These are phyloP conservation scores for Urocitellus parryii DNA, from an alignment of 2,113 vertebrate species.

Conservation along the genomic window DNA sequence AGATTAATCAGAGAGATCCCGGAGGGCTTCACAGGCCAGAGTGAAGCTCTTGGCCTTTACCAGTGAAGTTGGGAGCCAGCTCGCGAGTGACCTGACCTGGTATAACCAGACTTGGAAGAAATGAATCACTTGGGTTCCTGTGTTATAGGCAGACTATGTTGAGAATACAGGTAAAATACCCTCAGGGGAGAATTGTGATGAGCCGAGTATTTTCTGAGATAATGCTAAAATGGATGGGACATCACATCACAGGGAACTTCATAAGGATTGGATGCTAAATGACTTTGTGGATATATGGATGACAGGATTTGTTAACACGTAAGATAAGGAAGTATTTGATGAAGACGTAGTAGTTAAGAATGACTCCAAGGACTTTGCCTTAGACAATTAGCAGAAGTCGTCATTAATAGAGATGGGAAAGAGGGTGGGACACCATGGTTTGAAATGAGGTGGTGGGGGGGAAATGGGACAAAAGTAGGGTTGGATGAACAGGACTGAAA, in stretches of 20 bases:
- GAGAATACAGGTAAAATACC: neutral
- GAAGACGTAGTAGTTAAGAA: neutral
- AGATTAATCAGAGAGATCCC: neutral
- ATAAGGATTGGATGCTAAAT: neutral
- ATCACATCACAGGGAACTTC: neutral
- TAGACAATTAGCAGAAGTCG: neutral
- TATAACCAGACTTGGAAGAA: no score
- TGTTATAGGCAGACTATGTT: neutral
- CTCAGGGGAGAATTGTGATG: neutral
- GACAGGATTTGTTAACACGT: neutral
- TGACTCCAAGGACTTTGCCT: neutral
- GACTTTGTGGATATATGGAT: neutral
- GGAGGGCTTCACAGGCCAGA: fast-evolving
- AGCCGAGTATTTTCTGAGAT: neutral
- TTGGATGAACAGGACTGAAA: neutral
- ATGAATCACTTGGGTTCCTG: neutral
- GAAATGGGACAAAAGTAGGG: neutral
- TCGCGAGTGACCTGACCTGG: neutral
- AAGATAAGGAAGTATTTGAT: neutral
- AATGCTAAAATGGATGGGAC: neutral
- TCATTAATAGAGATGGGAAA: neutral
- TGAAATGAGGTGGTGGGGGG: neutral
- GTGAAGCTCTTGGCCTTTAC: neutral
- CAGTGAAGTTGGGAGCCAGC: neutral
- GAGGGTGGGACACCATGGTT: neutral